phyloP scores from a whole-genome alignment of 1,140 invertebrate species.

The Drosophila lini region DNA sequence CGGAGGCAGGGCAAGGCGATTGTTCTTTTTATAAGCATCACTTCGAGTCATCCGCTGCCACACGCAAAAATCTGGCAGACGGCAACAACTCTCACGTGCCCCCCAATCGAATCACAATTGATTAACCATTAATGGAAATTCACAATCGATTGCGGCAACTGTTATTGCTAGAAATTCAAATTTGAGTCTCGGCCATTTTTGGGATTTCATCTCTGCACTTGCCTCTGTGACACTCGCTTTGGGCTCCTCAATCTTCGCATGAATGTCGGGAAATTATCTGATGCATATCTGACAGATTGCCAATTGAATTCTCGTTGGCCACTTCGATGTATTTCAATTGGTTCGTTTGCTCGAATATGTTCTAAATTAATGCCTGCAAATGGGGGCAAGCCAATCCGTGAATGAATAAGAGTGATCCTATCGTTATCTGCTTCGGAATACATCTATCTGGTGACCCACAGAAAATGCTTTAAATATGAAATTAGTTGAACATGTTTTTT shows the following conservation, averaged over 20 bases:
- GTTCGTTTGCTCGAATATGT: slow-evolving; percentile 52
- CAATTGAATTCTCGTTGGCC: slow-evolving; percentile 65
- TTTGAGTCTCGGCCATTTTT: slow-evolving; percentile 7
- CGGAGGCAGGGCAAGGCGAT: slow-evolving; percentile 10
- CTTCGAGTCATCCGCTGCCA: slow-evolving; percentile 51
- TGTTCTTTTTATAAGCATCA: slow-evolving; percentile 55
- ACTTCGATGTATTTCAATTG: slow-evolving; percentile 60
- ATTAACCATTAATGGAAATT: slow-evolving; percentile 61
- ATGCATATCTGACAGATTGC: slow-evolving; percentile 38
- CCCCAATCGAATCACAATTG: slow-evolving; percentile 51
- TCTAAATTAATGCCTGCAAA: slow-evolving; percentile 48
- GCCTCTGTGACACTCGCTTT: background rate
- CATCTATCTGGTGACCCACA: too few relatives aligned
- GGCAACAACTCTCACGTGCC: slow-evolving; percentile 41
- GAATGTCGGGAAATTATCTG: slow-evolving; percentile 29
- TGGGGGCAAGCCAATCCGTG: slow-evolving; percentile 1
- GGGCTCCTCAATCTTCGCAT: slow-evolving; percentile 9
- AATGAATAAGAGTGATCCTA: slow-evolving; percentile 17
- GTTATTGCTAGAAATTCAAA: slow-evolving; percentile 42
- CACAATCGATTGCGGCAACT: slow-evolving; percentile 34
- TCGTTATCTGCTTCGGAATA: background rate
- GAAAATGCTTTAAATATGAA: too few relatives aligned
- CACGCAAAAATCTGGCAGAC: slow-evolving; percentile 25
- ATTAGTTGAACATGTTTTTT: too few relatives aligned
- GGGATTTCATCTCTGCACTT: slow-evolving; percentile 35